phyloP scores from a whole-genome alignment of 2,113 vertebrate genomes.

The Rostratula benghalensis region DNA sequence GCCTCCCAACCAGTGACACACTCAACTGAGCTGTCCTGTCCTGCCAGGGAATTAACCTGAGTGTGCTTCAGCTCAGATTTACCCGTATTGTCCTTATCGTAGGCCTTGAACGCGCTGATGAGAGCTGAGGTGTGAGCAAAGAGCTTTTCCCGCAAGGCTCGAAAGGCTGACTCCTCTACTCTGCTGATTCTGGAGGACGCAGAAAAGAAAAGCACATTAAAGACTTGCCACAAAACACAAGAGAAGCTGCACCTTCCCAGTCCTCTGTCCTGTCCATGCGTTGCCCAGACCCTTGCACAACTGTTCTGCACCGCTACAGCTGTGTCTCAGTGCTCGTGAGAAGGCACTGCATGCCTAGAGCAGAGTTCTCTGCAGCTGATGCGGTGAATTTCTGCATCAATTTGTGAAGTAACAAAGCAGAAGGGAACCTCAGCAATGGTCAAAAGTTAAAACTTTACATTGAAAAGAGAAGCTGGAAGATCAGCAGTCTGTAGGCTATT shows the following conservation, averaged over 20 bases:
- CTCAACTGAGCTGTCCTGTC: no score
- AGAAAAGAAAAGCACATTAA: not conserved
- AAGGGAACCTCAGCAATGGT: not conserved
- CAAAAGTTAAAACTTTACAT: not conserved
- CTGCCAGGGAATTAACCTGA: fast-evolving
- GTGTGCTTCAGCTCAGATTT: not conserved
- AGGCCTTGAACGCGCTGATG: conserved; percentile 67
- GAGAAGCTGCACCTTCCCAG: not conserved
- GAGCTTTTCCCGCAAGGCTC: conserved; percentile 73
- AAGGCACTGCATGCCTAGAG: not conserved
- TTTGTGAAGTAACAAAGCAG: not conserved
- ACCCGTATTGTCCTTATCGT: conserved; percentile 68
- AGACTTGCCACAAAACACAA: not conserved
- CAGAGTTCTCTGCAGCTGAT: not conserved
- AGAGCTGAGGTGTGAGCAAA: conserved; percentile 80
- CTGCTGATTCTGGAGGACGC: conserved; percentile 72
- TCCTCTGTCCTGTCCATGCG: not conserved
- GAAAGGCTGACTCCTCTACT: conserved; percentile 79
- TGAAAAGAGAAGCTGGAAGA: not conserved
- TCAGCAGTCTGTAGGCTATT: not conserved
- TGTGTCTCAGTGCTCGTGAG: not conserved
- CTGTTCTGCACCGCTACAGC: not conserved
- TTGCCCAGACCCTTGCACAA: not conserved
- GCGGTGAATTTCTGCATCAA: not conserved
- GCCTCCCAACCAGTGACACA: not conserved